Percentiles rank a stretch among this genome's conserved stretches.
phyloP scores from a whole-genome alignment of 2,797 vertebrate species.

The Galagoides demidoff region DNA sequence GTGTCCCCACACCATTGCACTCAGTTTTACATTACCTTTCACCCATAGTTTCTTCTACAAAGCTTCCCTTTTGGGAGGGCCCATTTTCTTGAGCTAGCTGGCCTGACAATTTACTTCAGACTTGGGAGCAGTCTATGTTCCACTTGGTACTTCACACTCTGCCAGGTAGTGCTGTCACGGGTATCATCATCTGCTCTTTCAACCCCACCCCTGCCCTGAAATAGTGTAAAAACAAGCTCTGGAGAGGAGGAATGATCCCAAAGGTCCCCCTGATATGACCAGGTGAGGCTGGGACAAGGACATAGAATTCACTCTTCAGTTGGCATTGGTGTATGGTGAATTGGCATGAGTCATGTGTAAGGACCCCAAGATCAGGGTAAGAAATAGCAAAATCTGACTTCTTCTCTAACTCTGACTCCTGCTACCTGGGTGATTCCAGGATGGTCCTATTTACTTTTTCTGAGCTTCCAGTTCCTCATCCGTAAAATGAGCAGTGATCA shows the following conservation, averaged over 20 bases:
- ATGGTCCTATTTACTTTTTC: not conserved
- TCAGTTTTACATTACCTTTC: not conserved
- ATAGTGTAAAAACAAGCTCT: not conserved
- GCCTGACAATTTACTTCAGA: not conserved
- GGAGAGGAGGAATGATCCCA: not conserved
- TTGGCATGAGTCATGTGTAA: not conserved
- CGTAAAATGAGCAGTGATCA: not conserved
- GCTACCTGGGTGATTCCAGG: not conserved
- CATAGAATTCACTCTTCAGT: not conserved
- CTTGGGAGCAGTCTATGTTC: not conserved
- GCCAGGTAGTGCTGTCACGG: not conserved
- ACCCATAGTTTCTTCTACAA: not conserved
- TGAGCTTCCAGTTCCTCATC: not conserved
- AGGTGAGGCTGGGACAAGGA: not conserved
- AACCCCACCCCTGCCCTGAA: rapidly evolving
- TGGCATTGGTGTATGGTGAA: not conserved
- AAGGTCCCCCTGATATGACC: not conserved
- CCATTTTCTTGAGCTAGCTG: not conserved
- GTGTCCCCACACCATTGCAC: not conserved
- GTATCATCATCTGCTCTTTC: not conserved
- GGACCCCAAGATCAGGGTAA: not conserved
- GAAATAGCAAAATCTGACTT: not conserved
- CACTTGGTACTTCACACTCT: not conserved
- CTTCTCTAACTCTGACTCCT: not conserved
- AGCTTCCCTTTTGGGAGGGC: not conserved